Evolutionary conservation across 2,113 vertebrate genomes (phyloP), one percentile per base, ranked within the genome.

Genomic region (Alligator sinensis): DNA sequence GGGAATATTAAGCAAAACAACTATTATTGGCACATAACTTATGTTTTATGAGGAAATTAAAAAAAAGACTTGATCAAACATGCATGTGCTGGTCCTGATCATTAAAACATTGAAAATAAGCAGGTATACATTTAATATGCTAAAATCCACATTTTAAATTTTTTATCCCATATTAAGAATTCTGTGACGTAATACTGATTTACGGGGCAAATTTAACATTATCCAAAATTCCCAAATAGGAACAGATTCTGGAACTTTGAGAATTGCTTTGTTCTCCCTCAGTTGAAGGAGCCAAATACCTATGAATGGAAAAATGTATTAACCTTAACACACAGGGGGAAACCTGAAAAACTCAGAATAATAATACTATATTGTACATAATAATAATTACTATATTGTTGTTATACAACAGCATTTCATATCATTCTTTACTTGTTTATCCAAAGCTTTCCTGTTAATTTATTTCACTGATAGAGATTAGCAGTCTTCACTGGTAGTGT

Each of bases 381-480:
- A 34, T 4, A 34, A 75, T 18, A 19, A 63, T 12, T 84, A 80
- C 38, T 77, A 47, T 66, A 75, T 38, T 82, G 24, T 55, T 84
- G n/a, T 70, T 66, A 38, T 34, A 38, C 63, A 81, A 58, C 16
- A 77, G 15, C 74, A 63, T 59, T 91, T 88, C 75, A 28, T 77
- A 70, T 78, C 11, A 9, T 77, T 89, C 21, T 34, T 92, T 68
- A 63, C 7, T 64, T 16, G 81, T 95, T 80, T 47, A 93, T 84
- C n/a, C 64, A 91, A 95, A 95, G 82, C 61, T 77, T 77, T 82
- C 77, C 87, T 89, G 59, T 72, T 95, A 91, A 94, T 94, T 94
- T 91, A 92, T 94, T 93, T 94, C 78, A 61, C 57, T 86, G 86
- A 90, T 19, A 28, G 58, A 88, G 64, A 92, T 21, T 83, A 87